Evolutionary conservation across 53 echinoderm and acorn worm species (phyloP), one percentile per base, ranked within the genome.

Genomic region (Arbacia lixula): DNA sequence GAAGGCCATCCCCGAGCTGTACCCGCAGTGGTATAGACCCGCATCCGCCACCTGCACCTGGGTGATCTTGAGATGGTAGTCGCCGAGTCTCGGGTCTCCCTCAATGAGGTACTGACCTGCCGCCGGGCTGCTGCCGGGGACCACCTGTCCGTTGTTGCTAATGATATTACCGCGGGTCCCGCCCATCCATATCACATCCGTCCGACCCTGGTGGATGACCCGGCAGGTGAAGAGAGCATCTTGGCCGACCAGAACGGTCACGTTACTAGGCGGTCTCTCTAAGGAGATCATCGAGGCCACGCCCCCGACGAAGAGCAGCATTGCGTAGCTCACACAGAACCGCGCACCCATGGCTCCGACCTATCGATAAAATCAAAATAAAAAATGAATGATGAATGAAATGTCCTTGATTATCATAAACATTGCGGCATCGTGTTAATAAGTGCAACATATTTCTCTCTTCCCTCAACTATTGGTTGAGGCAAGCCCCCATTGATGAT

Each of bases 1-100:
- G 17, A 88, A 85, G 66, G 16, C 43, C 38, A 69, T 66, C 20
- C 87, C 89, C 0, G 77, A 9, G 16, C 54, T 11, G 21, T 66
- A 90, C 16, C 79, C 58, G 60, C 93, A 93, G 35, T 71, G 76
- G 66, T 93, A 93, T 17, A 71, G 41, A 29, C 93, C 93, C 19
- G 60, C 37, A 56, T 93, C 93, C 35, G 61, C 20, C 66, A 43
- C 60, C 22, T 69, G 76, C 21, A 93, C 87, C 20, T 82, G 50
- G 11, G 63, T 63, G 29, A 93, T 87, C 78, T 78, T 87, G 21
- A 93, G 72, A 29, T 93, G 73, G 31, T 85, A 87, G 21, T 93
- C 90, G 12, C 93, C 93, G 2, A 39, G 28, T 19, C 41, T 71
- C 36, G 62, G 60, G 41, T 85, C 53, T 4, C 85, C 85, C 19